Conservation (phyloP, 2,888 invertebrate genomes). For the Cosmorhoe ocellata region DNA sequence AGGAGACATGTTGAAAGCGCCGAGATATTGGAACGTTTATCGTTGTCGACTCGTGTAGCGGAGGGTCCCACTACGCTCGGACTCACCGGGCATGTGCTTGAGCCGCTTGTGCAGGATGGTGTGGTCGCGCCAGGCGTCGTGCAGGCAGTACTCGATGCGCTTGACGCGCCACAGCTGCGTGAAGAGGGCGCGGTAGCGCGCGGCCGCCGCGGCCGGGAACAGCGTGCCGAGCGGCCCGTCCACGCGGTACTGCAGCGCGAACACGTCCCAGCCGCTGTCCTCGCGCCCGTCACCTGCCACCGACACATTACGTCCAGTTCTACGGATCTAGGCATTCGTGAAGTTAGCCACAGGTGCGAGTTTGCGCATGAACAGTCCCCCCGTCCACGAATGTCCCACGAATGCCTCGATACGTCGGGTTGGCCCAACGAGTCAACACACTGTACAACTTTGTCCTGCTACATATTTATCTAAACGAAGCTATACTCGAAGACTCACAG, state of each 20-base stretch:
- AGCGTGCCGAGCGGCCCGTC: slow-evolving; percentile 95
- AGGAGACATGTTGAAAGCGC: too few species aligned
- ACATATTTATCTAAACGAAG: too few species aligned
- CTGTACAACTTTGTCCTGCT: too few species aligned
- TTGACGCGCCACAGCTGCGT: slow-evolving; percentile 95
- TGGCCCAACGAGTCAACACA: too few species aligned
- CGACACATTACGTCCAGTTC: neutral
- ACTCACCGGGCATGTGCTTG: slow-evolving; percentile 85
- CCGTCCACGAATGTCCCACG: too few species aligned
- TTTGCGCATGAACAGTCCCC: too few species aligned
- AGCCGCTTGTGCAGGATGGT: slow-evolving; percentile 88
- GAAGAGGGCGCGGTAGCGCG: slow-evolving; percentile 90
- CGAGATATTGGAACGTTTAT: too few species aligned
- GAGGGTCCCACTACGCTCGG: too few species aligned
- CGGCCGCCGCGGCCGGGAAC: slow-evolving; percentile 87
- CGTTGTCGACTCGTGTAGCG: too few species aligned
- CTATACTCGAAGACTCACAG: slow-evolving; percentile 47
- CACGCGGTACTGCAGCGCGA: slow-evolving; percentile 92
- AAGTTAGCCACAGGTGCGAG: too few species aligned
- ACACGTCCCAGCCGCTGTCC: slow-evolving; percentile 95
- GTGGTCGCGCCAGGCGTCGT: slow-evolving; percentile 92
- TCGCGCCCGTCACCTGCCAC: slow-evolving; percentile 76
- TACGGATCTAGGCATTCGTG: too few species aligned
- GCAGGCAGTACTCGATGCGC: slow-evolving; percentile 92
- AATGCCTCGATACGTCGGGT: too few species aligned